Conservation (phyloP, 2,797 vertebrate genomes). For the Chanos chanos region DNA sequence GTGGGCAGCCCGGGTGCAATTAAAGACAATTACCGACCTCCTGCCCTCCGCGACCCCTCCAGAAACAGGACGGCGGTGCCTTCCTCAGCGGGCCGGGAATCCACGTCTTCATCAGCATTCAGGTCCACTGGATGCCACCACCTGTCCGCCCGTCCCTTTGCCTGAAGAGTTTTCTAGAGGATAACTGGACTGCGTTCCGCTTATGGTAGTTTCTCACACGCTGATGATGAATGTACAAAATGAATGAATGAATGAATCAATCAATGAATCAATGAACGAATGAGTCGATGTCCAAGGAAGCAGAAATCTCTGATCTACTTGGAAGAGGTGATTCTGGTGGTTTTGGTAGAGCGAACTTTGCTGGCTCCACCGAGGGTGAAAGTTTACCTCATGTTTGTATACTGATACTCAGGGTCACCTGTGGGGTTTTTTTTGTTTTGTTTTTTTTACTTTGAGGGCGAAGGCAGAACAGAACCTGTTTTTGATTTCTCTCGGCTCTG, state of each 20-base stretch:
- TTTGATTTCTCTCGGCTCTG: not conserved
- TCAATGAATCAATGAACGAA: too few species aligned
- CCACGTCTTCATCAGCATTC: slow-evolving; percentile 26
- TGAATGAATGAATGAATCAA: slow-evolving; percentile 14
- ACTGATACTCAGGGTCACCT: too few species aligned
- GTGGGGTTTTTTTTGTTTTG: not conserved
- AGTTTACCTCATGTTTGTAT: too few species aligned
- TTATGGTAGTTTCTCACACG: slow-evolving; percentile 26
- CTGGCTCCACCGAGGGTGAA: too few species aligned
- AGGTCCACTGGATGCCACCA: too few species aligned
- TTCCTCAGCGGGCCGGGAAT: slow-evolving; percentile 42
- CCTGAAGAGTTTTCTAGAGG: slow-evolving; percentile 28
- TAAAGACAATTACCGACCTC: slow-evolving; percentile 23
- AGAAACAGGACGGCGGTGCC: slow-evolving; percentile 29
- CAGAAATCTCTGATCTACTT: too few species aligned
- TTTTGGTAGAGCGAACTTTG: too few species aligned
- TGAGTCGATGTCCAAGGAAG: too few species aligned
- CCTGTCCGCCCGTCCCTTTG: slow-evolving; percentile 32
- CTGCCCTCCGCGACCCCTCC: slow-evolving; percentile 25
- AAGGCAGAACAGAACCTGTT: not conserved
- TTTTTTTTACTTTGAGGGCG: not conserved
- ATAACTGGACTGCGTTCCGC: slow-evolving; percentile 26
- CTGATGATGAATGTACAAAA: slow-evolving; percentile 29
- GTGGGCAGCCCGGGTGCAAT: slow-evolving; percentile 25
- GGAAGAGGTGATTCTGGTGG: too few species aligned